A percentile compares a stretch with the other conserved stretches of the same genome.
These are phyloP conservation scores for Corbicula japonica DNA, from an alignment of 2,888 invertebrate species.

Conservation along the genomic window DNA sequence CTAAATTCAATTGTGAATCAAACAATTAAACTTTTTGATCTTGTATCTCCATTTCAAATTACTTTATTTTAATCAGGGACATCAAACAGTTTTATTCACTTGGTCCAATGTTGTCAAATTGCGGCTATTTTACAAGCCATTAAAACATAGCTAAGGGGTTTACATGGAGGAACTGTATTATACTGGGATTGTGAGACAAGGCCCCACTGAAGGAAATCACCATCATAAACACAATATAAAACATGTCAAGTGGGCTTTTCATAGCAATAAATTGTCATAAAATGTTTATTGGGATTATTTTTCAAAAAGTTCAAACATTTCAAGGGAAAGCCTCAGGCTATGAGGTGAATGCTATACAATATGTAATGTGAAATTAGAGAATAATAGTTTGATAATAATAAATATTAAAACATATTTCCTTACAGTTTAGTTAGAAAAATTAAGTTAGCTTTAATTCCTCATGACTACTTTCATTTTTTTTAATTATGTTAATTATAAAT, in stretches of 20 bases:
- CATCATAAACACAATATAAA: slow-evolving; percentile 12
- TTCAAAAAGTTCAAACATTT: slow-evolving; percentile 12
- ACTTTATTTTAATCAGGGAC: slow-evolving; percentile 32
- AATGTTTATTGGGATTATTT: slow-evolving; percentile 18
- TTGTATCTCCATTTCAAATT: slow-evolving; percentile 18
- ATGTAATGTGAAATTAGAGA: no score
- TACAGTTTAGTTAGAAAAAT: no score
- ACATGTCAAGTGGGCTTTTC: slow-evolving; percentile 1
- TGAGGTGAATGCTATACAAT: not conserved
- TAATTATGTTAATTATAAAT: no score
- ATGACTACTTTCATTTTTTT: no score
- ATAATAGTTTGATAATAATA: no score
- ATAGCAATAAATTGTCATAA: slow-evolving; percentile 16
- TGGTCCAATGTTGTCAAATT: slow-evolving; percentile 26
- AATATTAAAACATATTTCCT: no score
- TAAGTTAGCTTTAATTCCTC: no score
- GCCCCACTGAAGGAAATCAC: slow-evolving; percentile 14
- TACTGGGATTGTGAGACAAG: not conserved
- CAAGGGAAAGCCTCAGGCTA: slow-evolving; percentile 14
- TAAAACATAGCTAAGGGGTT: slow-evolving; percentile 20
- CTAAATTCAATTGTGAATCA: slow-evolving; percentile 5
- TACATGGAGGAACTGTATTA: not conserved
- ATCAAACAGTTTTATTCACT: slow-evolving; percentile 27
- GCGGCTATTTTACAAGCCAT: slow-evolving; percentile 18
- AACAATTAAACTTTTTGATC: slow-evolving; percentile 2